Conservation (phyloP, 2,797 vertebrate species). For the Melanotaenia boesemani region DNA sequence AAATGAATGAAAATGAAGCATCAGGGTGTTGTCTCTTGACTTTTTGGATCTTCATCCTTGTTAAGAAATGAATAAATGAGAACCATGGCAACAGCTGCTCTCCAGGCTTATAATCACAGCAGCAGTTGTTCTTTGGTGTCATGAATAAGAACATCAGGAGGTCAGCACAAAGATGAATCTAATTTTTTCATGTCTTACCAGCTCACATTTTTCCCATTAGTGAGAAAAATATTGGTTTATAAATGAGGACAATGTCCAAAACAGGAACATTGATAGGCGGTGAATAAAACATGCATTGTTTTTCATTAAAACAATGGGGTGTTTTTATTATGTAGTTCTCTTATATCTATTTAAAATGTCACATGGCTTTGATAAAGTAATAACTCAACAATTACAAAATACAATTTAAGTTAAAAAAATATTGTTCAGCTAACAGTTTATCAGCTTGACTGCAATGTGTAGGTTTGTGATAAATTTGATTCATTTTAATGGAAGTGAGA, state of each 20-base stretch:
- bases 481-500: no score
- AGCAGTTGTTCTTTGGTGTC: conserved; percentile 7
- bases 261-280: not conserved
- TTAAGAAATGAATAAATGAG: conserved; percentile 29
- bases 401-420: no score
- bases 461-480: no score
- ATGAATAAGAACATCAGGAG: conserved; percentile 46
- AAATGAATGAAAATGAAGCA: conserved; percentile 4
- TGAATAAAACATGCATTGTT: not conserved
- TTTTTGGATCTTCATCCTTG: conserved; percentile 3
- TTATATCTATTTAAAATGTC: not conserved
- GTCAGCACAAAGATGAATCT: conserved; percentile 22
- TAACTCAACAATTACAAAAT: not conserved
- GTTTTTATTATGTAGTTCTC: not conserved
- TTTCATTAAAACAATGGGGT: not conserved
- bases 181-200: not conserved
- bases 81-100: conserved; percentile 41
- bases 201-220: not conserved
- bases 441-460: no score
- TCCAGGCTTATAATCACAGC: conserved; percentile 11
- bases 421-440: no score
- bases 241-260: not conserved
- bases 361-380: not conserved
- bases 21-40: not conserved
- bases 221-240: not conserved